A percentile compares a stretch with the other conserved stretches of the same genome.
These are phyloP conservation scores for Pristionchus exspectatus DNA, from an alignment of 2,888 invertebrate species.

Conservation along the genomic window DNA sequence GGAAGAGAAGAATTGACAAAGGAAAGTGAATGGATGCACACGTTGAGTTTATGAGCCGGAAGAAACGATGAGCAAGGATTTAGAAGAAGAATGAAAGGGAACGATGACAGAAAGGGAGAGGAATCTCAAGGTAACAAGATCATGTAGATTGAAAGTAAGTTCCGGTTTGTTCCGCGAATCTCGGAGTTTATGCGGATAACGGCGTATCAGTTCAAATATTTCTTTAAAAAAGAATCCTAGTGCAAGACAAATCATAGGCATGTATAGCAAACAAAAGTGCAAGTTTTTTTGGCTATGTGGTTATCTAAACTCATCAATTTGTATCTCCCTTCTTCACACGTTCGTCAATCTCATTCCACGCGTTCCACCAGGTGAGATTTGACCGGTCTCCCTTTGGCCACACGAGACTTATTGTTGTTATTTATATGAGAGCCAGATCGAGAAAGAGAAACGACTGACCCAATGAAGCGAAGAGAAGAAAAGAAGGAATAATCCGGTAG, in stretches of 20 bases:
- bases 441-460: constrained; percentile 36
- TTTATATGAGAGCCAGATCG: background rate
- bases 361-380: background rate
- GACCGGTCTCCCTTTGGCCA: constrained; percentile 33
- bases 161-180: background rate
- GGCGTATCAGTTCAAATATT: background rate
- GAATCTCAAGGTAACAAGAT: constrained; percentile 3
- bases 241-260: background rate
- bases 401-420: constrained; percentile 15
- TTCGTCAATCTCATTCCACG: background rate
- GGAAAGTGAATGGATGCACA: constrained; percentile 38
- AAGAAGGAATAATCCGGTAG: background rate
- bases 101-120: constrained; percentile 7
- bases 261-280: background rate
- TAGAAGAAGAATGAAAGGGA: constrained; percentile 1
- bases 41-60: constrained; percentile 7
- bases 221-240: background rate
- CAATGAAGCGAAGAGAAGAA: constrained; percentile 25
- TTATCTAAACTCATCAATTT: background rate
- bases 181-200: background rate
- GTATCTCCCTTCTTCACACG: background rate
- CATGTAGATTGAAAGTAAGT: background rate
- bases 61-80: constrained; percentile 48
- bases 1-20: constrained; percentile 24
- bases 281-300: background rate